Evolutionary conservation across 2,113 vertebrate genomes (phyloP).

Genomic region (Ageneiosus marmoratus): DNA sequence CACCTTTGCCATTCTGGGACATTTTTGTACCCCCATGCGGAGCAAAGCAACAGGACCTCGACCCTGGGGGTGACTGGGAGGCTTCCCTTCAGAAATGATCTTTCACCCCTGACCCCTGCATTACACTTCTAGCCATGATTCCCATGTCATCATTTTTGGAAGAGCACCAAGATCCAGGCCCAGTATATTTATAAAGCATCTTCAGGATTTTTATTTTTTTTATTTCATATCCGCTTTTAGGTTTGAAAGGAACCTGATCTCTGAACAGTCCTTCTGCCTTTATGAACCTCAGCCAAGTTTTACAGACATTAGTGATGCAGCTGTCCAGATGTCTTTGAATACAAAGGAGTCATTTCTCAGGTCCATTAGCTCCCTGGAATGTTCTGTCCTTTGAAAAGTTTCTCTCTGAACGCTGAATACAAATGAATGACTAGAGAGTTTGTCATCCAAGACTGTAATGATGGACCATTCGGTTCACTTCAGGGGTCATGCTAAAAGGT

Average conservation of each 20-base stretch:
- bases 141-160: constrained; percentile 39
- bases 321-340: constrained; percentile 24
- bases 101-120: constrained; percentile 53
- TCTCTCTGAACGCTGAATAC: constrained; percentile 13
- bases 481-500: constrained; percentile 25
- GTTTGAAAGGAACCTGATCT: constrained; percentile 1
- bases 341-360: constrained; percentile 20
- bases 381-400: constrained; percentile 40
- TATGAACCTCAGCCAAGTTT: constrained; percentile 27
- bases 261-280: not conserved
- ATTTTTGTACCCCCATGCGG: not conserved
- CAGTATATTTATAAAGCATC: not conserved
- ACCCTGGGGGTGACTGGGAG: constrained; percentile 1
- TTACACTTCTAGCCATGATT: not conserved
- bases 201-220: too few species aligned
- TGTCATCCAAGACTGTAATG: not conserved
- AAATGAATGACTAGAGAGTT: constrained; percentile 12
- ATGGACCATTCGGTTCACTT: constrained; percentile 24
- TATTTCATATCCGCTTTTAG: not conserved
- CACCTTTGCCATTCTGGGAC: constrained; percentile 49
- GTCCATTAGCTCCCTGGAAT: constrained; percentile 44
- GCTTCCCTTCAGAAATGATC: constrained; percentile 15
- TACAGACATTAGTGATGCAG: constrained; percentile 35
- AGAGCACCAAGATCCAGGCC: not conserved
- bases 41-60: constrained; percentile 15